Conservation (phyloP, 2,113 vertebrate genomes). For the Sinosuthora webbiana region DNA sequence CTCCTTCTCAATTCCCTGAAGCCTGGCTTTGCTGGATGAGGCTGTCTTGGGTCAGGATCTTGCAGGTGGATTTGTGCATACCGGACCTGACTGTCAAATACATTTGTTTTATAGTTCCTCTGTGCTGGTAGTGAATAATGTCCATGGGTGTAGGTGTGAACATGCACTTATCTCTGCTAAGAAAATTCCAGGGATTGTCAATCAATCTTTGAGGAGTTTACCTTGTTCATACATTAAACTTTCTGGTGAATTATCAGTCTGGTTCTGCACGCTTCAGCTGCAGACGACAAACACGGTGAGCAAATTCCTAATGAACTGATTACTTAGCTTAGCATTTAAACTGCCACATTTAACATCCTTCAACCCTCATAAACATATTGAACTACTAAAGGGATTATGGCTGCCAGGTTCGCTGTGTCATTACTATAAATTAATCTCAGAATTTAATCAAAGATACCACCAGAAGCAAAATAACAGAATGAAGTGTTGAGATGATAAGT, state of each 20-base stretch:
- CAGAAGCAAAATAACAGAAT: neutral
- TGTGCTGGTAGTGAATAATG: neutral
- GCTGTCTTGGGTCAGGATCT: neutral
- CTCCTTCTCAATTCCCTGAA: neutral
- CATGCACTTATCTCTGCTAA: neutral
- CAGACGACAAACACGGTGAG: conserved; percentile 50
- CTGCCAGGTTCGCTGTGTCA: conserved; percentile 43
- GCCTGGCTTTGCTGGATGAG: neutral
- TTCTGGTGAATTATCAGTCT: conserved; percentile 48
- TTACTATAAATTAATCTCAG: conserved; percentile 57
- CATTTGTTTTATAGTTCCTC: neutral
- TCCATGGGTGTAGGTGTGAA: neutral
- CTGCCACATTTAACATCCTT: conserved; percentile 57
- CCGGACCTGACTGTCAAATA: neutral
- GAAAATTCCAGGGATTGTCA: neutral
- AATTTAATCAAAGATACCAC: conserved; percentile 57
- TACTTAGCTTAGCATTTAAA: conserved; percentile 70
- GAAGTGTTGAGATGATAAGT: neutral
- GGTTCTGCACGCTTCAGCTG: conserved; percentile 1
- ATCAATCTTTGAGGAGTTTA: neutral
- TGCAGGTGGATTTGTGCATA: neutral
- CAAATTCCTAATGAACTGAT: conserved; percentile 71
- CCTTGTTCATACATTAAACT: neutral
- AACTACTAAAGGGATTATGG: conserved; percentile 58
- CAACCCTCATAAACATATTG: conserved; percentile 62